Base-by-base conservation (phyloP, 2,113 vertebrate species). In the Capreolus pygargus region DNA sequence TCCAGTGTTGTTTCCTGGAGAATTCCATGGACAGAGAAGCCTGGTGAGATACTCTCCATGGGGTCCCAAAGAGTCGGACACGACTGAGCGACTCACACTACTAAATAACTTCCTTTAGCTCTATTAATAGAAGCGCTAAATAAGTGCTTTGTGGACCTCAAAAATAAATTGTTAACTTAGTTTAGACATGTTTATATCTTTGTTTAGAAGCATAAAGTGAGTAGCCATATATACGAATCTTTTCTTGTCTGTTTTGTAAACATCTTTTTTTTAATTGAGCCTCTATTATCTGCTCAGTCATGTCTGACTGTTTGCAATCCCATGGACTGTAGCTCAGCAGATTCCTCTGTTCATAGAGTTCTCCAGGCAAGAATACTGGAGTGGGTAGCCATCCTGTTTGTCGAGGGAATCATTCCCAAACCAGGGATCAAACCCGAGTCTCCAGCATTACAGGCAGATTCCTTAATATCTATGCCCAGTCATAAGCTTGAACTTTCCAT, bases 141-240 rank as follows among this genome's bases (percentile, higher is more conserved):
- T 58, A 76, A 92, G 54, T 89, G 52, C 61, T 92, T 97, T 85
- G 50, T 52, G 52, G 30, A 28, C 61, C 92, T 96, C 79, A 67
- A 61, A 95, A 92, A 86, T 92, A 94, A 86, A 87, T 83, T 97
- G 16, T 89, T 58, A 43, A 90, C 52, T 39, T 25, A 52, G 81
- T 70, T 43, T 27, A 33, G 64, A 33, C 36, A 47, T 30, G 3
- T 96, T 95, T 91, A 7, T 92, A 30, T 86, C 74, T 92, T 86
- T 74, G 36, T 84, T 95, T 93, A 64, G 88, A 93, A 87, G 43
- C 54, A 88, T 45, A 93, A 93, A 97, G 21, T 28, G 45, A 84
- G 57, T 54, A 88, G 58, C 5, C 33, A 14, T 54, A 14, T n/a
- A 78, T 61, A 39, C 88, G 52, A 81, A 47, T 89, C 82, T 90